Conservation (phyloP, 2,888 invertebrate species). For the Sarcophaga carnaria region DNA sequence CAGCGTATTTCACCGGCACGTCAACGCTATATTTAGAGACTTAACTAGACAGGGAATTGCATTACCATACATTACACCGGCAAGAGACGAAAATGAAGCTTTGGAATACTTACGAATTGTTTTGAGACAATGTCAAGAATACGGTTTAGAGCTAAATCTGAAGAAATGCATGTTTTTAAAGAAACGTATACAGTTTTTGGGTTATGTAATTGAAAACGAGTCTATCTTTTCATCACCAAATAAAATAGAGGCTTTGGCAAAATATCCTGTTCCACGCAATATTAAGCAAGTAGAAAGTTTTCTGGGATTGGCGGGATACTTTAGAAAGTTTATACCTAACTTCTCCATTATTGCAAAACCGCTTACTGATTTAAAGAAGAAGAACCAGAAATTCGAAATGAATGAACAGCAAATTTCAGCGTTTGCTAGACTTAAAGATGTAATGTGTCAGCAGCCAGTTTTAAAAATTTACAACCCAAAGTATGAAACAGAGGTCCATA, state of each 20-base stretch:
- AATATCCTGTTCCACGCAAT: constrained; percentile 71
- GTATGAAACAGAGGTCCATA: constrained; percentile 66
- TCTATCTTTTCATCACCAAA: constrained; percentile 69
- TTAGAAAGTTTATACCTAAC: constrained; percentile 72
- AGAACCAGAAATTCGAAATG: constrained; percentile 68
- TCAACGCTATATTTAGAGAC: constrained; percentile 69
- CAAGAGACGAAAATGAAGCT: constrained; percentile 54
- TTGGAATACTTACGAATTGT: constrained; percentile 59
- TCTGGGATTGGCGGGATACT: constrained; percentile 74
- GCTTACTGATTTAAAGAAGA: constrained; percentile 67
- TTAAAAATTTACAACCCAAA: constrained; percentile 64
- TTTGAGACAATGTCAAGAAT: constrained; percentile 51
- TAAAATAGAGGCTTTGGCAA: constrained; percentile 71
- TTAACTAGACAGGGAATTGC: constrained; percentile 51
- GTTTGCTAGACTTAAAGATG: constrained; percentile 66
- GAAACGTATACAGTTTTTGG: constrained; percentile 63
- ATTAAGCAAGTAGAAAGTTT: constrained; percentile 73
- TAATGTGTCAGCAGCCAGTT: constrained; percentile 56
- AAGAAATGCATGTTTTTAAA: constrained; percentile 68
- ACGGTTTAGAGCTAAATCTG: constrained; percentile 63
- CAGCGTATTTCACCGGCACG: constrained; percentile 72
- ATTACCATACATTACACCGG: constrained; percentile 71
- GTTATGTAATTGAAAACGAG: constrained; percentile 63
- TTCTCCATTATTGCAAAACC: constrained; percentile 71
- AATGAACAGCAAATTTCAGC: constrained; percentile 64